Base-by-base conservation (phyloP, 2,113 vertebrate species). In the Ciconia maguari region DNA sequence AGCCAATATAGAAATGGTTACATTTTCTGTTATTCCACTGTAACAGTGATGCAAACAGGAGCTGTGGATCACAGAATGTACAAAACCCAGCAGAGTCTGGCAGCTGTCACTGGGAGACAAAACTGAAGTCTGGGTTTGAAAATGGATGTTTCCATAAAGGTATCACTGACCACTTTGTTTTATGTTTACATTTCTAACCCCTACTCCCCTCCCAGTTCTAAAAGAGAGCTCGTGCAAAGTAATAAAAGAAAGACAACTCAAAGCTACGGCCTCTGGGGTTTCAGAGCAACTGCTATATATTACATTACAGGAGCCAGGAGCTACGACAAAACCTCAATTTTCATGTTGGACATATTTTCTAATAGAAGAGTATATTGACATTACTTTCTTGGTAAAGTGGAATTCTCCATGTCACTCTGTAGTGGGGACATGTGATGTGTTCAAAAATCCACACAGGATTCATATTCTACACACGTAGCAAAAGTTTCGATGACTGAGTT, bases 241-340 rank as follows among this genome's bases (percentile, higher is more conserved):
- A 96, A 97, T 94, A 96, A 94, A 92, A 79, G 69, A 48, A 82
- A 79, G 77, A 97, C 89, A 96, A 92, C 44, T 94, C 49, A 90
- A 68, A 94, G 65, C 49, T 94, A 87, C 42, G 65, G 76, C 74
- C 41, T 71, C 87, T 72, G 70, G 55, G 11, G 20, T 71, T 93
- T 94, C 52, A 71, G 42, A 94, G 70, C 65, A 93, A 48, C 55
- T 57, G 24, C 77, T 91, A 13, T 91, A 96, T 96, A 96, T 96
- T 97, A 52, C 74, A 72, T 69, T 91, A 94, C 38, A 87, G 77
- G 13, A 96, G 24, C 91, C 91, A 95, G 93, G 10, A 96, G 93
- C 77, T 87, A 84, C 1, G 8, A 78, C 55, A 96, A 82, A 91
- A 71, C 20, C 83, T 93, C 91, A 75, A 34, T 75, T 89, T 94